A percentile compares a stretch with the other conserved stretches of the same genome.
These are phyloP conservation scores for Trichonephila clavipes DNA, from an alignment of 1,140 invertebrate species.

Conservation along the genomic window DNA sequence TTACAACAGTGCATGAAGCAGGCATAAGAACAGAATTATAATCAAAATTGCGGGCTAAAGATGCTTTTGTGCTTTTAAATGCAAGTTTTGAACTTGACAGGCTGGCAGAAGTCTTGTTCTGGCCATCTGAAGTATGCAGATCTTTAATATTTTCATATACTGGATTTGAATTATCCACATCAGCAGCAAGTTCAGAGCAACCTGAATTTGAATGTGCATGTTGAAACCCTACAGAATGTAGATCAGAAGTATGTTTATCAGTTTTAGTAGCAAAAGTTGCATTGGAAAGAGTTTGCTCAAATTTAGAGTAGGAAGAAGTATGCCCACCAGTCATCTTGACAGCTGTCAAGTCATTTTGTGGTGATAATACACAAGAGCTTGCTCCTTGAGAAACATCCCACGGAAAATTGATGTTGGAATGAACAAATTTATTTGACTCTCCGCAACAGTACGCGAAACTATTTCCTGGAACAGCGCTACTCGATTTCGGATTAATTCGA, in stretches of 20 bases:
- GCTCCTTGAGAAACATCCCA: slow-evolving; percentile 52
- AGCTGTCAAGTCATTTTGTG: slow-evolving; percentile 20
- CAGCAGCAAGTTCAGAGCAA: not conserved
- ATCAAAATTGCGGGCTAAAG: not conserved
- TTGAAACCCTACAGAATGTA: not conserved
- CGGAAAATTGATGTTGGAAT: slow-evolving; percentile 64
- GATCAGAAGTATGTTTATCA: not conserved
- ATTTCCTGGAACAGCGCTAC: slow-evolving; percentile 10
- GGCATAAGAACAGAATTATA: slow-evolving; percentile 61
- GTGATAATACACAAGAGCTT: not conserved
- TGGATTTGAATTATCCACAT: not conserved
- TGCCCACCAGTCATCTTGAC: not conserved
- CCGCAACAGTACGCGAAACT: slow-evolving; percentile 72
- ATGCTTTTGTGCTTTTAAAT: not conserved
- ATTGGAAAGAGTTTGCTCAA: not conserved
- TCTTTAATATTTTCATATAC: slow-evolving; percentile 72
- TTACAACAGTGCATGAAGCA: slow-evolving; percentile 64
- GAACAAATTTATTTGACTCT: slow-evolving; percentile 56
- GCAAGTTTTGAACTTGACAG: not conserved
- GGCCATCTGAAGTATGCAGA: slow-evolving; percentile 36
- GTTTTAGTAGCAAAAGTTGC: not conserved
- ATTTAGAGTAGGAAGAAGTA: not conserved
- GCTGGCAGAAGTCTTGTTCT: not conserved
- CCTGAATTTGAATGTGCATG: not conserved
- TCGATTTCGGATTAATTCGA: slow-evolving; percentile 48